Percentiles rank a stretch among this genome's conserved stretches.
Evolutionary conservation across 2,797 vertebrate species (phyloP).

Genomic region (Lepilemur ruficaudatus): DNA sequence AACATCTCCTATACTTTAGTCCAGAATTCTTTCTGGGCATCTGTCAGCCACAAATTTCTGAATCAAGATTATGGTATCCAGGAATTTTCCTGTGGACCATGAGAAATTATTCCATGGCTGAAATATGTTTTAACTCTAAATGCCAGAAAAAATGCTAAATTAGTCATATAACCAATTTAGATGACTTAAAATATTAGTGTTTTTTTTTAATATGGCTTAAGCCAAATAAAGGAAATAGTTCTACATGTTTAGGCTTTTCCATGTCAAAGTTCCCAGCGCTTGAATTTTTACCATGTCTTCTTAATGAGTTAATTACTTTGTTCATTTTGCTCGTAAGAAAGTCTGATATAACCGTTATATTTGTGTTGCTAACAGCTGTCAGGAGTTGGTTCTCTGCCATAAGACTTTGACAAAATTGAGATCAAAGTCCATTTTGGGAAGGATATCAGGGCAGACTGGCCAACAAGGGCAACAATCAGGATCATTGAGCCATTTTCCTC

Average conservation of each 20-base stretch:
- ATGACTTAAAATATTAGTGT: background rate
- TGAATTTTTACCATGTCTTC: background rate
- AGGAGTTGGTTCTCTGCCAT: background rate
- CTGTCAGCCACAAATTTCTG: background rate
- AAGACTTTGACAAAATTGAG: background rate
- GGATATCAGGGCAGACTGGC: background rate
- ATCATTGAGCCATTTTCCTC: background rate
- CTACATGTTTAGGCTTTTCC: background rate
- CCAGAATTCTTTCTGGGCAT: background rate
- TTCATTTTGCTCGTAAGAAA: background rate
- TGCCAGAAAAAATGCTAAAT: background rate
- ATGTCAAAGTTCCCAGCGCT: background rate
- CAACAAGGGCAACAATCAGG: background rate
- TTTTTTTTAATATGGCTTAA: background rate
- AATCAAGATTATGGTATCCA: background rate
- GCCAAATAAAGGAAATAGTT: background rate
- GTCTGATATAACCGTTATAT: background rate
- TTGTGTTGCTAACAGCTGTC: background rate
- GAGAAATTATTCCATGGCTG: background rate
- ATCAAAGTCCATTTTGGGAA: background rate
- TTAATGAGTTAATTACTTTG: background rate
- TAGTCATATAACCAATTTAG: background rate
- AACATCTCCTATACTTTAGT: rapidly evolving
- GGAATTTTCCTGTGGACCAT: background rate
- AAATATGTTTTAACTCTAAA: background rate